Evolutionary conservation across 2,888 invertebrate species (phyloP).

Genomic region (Deilephila elpenor): DNA sequence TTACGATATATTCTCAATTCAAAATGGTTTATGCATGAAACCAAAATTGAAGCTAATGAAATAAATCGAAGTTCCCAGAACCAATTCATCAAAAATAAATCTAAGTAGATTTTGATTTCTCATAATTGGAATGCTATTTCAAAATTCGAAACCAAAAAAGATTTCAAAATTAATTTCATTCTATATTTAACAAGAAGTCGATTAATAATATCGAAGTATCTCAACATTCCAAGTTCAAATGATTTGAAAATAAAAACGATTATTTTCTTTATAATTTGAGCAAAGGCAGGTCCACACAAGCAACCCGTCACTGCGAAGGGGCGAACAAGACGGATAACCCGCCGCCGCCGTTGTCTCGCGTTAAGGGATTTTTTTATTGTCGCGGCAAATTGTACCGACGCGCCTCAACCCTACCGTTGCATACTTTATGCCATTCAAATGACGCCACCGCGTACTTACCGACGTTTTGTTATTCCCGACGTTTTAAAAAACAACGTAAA

Average conservation of each 20-base stretch:
- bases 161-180: neutral
- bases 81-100: no score
- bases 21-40: neutral
- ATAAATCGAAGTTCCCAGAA: no score
- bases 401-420: conserved; percentile 69
- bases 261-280: neutral
- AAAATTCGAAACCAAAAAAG: neutral
- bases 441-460: conserved; percentile 40
- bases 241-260: neutral
- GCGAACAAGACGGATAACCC: conserved; percentile 81
- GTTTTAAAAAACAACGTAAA: conserved; percentile 27
- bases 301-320: conserved; percentile 63
- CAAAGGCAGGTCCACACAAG: conserved; percentile 53
- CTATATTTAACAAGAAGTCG: no score
- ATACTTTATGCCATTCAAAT: conserved; percentile 72
- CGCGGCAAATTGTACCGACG: conserved; percentile 76
- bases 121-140: no score
- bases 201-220: no score
- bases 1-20: neutral
- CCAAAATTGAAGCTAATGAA: neutral
- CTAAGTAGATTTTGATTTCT: no score
- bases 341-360: conserved; percentile 74
- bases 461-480: conserved; percentile 30
- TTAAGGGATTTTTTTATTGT: conserved; percentile 84
- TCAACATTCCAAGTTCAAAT: neutral